A percentile compares a stretch with the other conserved stretches of the same genome.
These are phyloP conservation scores for Petaurus breviceps DNA, from an alignment of 2,113 vertebrate species.

Conservation along the genomic window DNA sequence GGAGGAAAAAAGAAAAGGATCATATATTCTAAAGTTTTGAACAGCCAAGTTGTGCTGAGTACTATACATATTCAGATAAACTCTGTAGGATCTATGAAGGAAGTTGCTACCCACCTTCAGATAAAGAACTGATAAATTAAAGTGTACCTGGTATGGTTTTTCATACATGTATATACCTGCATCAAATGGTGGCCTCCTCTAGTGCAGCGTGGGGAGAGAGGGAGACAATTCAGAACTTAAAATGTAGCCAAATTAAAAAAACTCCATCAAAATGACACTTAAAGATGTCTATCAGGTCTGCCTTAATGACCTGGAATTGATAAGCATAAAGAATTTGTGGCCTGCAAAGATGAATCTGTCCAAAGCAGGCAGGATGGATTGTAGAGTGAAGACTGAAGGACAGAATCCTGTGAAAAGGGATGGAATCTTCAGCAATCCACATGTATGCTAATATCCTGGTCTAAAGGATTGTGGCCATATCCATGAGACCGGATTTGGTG, in stretches of 20 bases:
- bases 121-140: not conserved
- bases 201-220: not conserved
- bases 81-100: not conserved
- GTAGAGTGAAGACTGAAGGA: not conserved
- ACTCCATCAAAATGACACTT: not conserved
- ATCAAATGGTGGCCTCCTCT: not conserved
- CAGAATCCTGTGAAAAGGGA: no score
- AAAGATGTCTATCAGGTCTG: not conserved
- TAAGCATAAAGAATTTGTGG: not conserved
- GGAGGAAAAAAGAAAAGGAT: not conserved
- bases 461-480: not conserved
- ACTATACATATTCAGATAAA: not conserved
- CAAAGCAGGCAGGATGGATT: not conserved
- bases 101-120: not conserved
- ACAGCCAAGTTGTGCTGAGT: not conserved
- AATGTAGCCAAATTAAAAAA: not conserved
- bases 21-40: not conserved
- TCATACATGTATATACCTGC: not conserved
- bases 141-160: not conserved
- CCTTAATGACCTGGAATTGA: not conserved
- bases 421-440: not conserved
- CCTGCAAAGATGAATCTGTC: no score
- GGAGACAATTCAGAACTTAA: not conserved
- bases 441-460: not conserved
- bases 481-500: not conserved